Base-by-base conservation (phyloP, 2,888 invertebrate species). In the Euclidia mi region DNA sequence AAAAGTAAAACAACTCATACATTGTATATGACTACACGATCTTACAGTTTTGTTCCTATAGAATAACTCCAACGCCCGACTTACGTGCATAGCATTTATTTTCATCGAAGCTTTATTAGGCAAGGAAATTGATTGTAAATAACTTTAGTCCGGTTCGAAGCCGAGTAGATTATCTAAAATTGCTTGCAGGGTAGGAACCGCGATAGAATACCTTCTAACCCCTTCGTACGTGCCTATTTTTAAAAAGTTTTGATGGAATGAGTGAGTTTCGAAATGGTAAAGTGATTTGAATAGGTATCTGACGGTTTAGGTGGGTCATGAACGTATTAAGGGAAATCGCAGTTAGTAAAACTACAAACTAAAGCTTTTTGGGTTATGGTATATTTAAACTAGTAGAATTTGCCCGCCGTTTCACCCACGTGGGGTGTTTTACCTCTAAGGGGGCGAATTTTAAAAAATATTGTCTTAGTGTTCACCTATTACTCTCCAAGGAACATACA, bases 81-180 rank as follows among this genome's bases (percentile, higher is more conserved):
- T 63, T 56, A 72, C 61, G 58, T 73, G 63, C 53, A 65, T 53
- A 59, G 52, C 49, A 63, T 71, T 71, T 67, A 69, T 58, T 60
- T 61, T 56, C 64, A n/a, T 50, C 58, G 32, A 48, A 43, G 47
- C 65, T 71, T 58, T 81, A 82, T 80, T 81, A 78, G 81, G 45
- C 56, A 50, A 77, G 81, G 75, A 83, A 83, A 83, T 83, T 83
- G 83, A 83, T 83, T 80, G 82, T 82, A 82, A 83, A 83, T 81
- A 83, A 78, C 76, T 78, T 78, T 63, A 73, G 76, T 71, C 77
- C 71, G 71, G 64, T 49, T 56, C 17, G 49, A 56, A 75, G 75
- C 62, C 65, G 45, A 66, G 71, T 77, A 76, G 81, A 78, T 79
- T 76, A 82, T 82, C 80, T 81, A 68, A 82, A 82, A 82, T 82